These are phyloP conservation scores for Strigamia transsilvanica DNA, from an alignment of 2,888 invertebrate species.

Conservation along the genomic window DNA sequence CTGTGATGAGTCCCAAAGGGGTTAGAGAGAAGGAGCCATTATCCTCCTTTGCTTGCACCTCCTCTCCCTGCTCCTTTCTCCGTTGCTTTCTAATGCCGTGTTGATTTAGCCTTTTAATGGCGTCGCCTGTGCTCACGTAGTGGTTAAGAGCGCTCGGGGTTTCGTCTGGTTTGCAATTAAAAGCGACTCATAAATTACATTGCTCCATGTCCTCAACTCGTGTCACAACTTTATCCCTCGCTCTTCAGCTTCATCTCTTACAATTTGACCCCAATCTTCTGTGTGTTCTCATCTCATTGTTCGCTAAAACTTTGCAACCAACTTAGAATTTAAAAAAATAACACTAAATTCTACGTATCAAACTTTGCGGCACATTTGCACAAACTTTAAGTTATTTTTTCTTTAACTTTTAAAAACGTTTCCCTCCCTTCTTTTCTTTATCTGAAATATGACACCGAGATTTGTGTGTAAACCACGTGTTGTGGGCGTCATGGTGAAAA, in stretches of 20 bases:
- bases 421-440: not conserved
- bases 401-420: not conserved
- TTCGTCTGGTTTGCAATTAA: conserved; percentile 39
- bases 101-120: conserved; percentile 43
- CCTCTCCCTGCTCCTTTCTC: not conserved
- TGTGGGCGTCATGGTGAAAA: conserved; percentile 37
- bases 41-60: conserved; percentile 11
- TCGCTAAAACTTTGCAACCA: not conserved
- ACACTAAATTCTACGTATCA: not conserved
- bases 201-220: conserved; percentile 7
- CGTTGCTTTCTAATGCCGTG: conserved; percentile 27
- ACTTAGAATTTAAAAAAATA: not conserved
- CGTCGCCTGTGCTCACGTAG: conserved; percentile 30
- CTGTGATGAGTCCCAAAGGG: conserved; percentile 31
- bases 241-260: conserved; percentile 1
- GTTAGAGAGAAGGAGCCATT: conserved; percentile 30
- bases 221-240: not conserved
- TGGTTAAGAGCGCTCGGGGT: conserved; percentile 37
- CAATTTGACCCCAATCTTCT: conserved; percentile 28
- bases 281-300: not conserved
- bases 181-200: conserved; percentile 40
- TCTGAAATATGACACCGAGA: conserved; percentile 7
- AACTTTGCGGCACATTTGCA: not conserved
- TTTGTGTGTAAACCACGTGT: conserved; percentile 28
- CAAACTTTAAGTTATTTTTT: not conserved